Conservation (phyloP, 2,888 invertebrate species). For the Nemurella pictetii region DNA sequence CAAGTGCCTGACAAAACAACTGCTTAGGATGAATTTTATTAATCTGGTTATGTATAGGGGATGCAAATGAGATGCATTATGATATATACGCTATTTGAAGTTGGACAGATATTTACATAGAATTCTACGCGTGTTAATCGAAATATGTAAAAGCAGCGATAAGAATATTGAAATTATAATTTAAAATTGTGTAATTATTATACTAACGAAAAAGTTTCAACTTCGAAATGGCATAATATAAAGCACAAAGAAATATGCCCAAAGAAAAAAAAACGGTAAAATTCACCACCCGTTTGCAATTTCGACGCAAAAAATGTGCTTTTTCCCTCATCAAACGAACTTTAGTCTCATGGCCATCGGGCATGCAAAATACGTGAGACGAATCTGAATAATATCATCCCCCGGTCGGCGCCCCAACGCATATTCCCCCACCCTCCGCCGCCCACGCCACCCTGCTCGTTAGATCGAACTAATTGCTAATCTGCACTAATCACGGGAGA, state of each 20-base stretch:
- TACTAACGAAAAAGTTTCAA: not conserved
- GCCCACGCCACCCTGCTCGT: not conserved
- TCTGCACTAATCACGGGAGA: not conserved
- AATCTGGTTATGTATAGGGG: not conserved
- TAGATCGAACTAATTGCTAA: slow-evolving; percentile 18
- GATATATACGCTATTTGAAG: not conserved
- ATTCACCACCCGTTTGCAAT: not conserved
- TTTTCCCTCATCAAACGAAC: slow-evolving; percentile 9
- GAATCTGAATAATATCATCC: not conserved
- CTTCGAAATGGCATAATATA: too few species aligned
- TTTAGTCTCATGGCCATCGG: not conserved
- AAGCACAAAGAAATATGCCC: not conserved
- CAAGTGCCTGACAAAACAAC: not conserved
- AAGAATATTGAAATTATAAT: not conserved
- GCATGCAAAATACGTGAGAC: not conserved
- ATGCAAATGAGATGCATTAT: not conserved
- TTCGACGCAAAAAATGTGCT: not conserved
- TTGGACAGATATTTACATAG: not conserved
- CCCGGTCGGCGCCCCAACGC: not conserved
- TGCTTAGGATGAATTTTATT: not conserved
- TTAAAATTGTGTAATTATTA: not conserved
- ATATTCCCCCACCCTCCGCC: not conserved
- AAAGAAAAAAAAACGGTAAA: not conserved
- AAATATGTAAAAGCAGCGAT: not conserved
- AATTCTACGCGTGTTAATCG: not conserved